Conservation (phyloP, 2,797 vertebrate genomes). For the Mormyrops attenuatus region DNA sequence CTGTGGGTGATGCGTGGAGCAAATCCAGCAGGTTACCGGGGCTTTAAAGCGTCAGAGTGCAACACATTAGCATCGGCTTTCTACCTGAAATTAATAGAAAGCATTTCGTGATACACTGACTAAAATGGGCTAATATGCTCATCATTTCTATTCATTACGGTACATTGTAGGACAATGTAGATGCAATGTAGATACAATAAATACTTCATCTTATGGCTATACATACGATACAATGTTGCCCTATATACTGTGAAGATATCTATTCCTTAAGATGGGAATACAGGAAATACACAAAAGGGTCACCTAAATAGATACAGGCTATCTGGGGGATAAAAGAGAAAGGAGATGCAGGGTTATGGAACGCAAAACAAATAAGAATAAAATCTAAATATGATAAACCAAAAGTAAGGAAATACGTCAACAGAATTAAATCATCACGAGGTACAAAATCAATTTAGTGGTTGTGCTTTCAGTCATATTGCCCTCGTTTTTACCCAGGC, state of each 20-base stretch:
- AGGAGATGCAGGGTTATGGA: not conserved
- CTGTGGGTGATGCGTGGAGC: not conserved
- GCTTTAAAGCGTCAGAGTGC: not conserved
- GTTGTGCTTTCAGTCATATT: not conserved
- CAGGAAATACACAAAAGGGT: not conserved
- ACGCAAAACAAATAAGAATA: not conserved
- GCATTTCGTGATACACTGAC: not conserved
- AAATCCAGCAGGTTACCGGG: not conserved
- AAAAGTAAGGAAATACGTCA: not conserved
- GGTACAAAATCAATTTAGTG: not conserved
- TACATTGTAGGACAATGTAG: not conserved
- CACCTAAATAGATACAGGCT: not conserved
- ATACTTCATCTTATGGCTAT: not conserved
- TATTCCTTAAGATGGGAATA: not conserved
- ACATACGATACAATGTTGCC: not conserved
- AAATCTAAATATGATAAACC: not conserved
- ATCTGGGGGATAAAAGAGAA: not conserved
- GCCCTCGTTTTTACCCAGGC: not conserved
- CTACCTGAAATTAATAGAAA: not conserved
- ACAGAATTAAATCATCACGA: not conserved
- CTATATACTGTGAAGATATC: not conserved
- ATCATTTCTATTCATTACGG: not conserved
- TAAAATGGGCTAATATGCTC: not conserved
- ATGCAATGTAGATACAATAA: not conserved
- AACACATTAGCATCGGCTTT: not conserved